Evolutionary conservation across 2,113 vertebrate genomes (phyloP).

Genomic region (Galeopterus variegatus): DNA sequence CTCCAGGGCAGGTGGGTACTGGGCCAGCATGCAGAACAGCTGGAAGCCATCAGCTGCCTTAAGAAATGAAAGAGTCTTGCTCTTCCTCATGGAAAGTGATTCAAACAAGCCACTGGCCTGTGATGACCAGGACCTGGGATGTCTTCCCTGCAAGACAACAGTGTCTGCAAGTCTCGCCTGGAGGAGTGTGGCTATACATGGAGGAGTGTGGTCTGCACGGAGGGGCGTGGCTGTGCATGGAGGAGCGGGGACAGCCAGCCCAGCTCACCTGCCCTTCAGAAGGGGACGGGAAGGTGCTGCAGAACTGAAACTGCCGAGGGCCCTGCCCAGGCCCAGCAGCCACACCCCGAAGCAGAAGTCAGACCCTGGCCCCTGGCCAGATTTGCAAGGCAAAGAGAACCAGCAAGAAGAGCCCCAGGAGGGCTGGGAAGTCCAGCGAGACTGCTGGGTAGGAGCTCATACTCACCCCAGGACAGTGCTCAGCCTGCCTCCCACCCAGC

Average conservation of each 20-base stretch:
- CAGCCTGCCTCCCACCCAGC: neutral
- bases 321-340: neutral
- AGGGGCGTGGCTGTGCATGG: neutral
- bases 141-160: neutral
- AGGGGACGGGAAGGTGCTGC: too few relatives aligned
- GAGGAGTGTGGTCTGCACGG: too few relatives aligned
- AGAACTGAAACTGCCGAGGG: neutral
- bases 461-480: accelerated
- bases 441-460: too few relatives aligned
- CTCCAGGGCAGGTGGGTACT: too few relatives aligned
- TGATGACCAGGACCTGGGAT: too few relatives aligned
- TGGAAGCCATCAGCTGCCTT: accelerated
- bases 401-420: neutral
- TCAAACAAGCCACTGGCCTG: neutral
- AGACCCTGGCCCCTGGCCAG: neutral
- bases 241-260: neutral
- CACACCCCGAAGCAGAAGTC: neutral
- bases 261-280: neutral
- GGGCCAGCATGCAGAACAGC: neutral
- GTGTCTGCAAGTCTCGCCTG: too few relatives aligned
- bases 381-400: neutral
- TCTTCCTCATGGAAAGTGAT: neutral
- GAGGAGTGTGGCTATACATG: too few relatives aligned
- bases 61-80: accelerated
- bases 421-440: too few relatives aligned